A percentile compares a stretch with the other conserved stretches of the same genome.
Evolutionary conservation across 2,888 invertebrate species (phyloP).

Genomic region (Himalopsyche tibetana): DNA sequence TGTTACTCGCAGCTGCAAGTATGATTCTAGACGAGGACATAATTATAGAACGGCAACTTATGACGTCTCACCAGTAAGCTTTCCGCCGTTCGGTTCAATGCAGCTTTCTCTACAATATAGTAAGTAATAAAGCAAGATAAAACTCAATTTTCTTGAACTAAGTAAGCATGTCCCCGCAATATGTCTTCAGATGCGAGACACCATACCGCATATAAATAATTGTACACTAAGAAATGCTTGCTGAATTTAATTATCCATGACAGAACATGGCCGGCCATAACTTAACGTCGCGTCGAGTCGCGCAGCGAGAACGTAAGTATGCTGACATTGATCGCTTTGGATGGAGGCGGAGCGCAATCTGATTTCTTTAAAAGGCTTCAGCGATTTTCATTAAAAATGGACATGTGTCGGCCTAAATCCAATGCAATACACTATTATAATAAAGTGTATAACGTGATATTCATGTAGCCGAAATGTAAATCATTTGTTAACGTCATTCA

Average conservation of each 20-base stretch:
- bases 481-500: no score
- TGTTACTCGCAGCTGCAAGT: no score
- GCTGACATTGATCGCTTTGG: conserved; percentile 29
- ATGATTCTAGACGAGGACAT: no score
- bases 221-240: conserved; percentile 7
- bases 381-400: conserved; percentile 21
- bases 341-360: conserved; percentile 29
- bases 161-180: neutral
- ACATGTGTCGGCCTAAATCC: neutral
- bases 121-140: neutral
- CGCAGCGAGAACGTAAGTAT: conserved; percentile 6
- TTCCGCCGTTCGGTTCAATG: no score
- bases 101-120: no score
- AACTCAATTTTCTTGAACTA: conserved; percentile 10
- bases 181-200: conserved; percentile 27
- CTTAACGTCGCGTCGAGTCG: conserved; percentile 10
- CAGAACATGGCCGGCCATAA: conserved; percentile 42
- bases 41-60: no score
- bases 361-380: conserved; percentile 28
- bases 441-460: no score
- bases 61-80: no score
- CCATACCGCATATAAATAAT: conserved; percentile 18
- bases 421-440: neutral
- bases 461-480: no score
- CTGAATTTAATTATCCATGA: conserved; percentile 42